Evolutionary conservation across 2,797 vertebrate species (phyloP).

Genomic region (Sebastes oblongus): DNA sequence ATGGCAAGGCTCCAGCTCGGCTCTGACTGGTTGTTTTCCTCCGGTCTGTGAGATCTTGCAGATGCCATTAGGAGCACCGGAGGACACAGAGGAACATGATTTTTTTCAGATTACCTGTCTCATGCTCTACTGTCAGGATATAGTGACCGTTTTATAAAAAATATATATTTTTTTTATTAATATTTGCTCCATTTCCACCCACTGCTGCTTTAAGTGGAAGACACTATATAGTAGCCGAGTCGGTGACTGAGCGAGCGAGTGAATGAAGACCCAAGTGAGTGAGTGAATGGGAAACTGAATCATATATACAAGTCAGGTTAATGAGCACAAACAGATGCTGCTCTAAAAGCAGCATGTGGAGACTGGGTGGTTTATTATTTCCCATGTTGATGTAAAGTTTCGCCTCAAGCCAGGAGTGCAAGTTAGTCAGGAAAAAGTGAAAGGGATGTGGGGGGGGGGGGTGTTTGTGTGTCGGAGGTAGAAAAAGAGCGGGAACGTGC

Average conservation of each 20-base stretch:
- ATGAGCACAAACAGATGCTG: conserved; percentile 63
- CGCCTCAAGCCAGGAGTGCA: conserved; percentile 32
- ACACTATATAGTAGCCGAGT: conserved; percentile 10
- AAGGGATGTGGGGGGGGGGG: conserved; percentile 23
- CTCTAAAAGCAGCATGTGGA: conserved; percentile 22
- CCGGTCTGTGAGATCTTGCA: too few relatives aligned
- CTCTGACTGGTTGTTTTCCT: too few relatives aligned
- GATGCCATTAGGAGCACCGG: too few relatives aligned
- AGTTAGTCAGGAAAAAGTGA: conserved; percentile 42
- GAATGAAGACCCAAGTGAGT: conserved; percentile 37
- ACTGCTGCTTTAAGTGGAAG: not conserved
- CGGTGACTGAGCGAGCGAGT: conserved; percentile 5
- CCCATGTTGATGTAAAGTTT: conserved; percentile 57
- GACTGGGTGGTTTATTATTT: conserved; percentile 53
- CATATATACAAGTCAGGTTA: conserved; percentile 55
- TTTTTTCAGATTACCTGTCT: too few relatives aligned
- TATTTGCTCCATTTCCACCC: too few relatives aligned
- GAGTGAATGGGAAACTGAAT: conserved; percentile 52
- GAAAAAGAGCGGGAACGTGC: conserved; percentile 68
- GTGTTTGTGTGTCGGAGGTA: conserved; percentile 24
- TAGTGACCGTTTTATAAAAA: too few relatives aligned
- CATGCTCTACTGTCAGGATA: too few relatives aligned
- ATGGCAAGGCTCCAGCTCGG: too few relatives aligned
- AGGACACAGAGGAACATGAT: too few relatives aligned
- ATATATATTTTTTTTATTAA: too few relatives aligned